phyloP scores from a whole-genome alignment of 2,888 invertebrate species.

The Mimumesa dahlbomi region DNA sequence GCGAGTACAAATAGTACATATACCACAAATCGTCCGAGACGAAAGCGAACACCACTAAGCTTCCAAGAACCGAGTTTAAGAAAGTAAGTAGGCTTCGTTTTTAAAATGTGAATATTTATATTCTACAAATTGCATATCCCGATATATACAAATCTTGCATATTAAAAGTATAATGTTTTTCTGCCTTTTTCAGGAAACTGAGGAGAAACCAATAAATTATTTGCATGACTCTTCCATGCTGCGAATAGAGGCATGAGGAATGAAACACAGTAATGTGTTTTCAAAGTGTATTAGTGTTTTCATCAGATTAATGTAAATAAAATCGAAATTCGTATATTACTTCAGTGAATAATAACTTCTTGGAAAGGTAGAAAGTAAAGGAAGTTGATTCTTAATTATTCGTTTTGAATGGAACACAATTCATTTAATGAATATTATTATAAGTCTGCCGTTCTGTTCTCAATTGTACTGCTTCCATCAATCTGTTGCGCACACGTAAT shows the following conservation, averaged over 20 bases:
- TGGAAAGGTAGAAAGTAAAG: neutral
- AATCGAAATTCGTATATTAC: neutral
- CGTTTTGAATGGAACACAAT: neutral
- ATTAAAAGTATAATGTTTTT: neutral
- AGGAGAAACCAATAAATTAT: constrained; percentile 52
- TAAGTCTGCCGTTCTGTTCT: neutral
- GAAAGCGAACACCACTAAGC: constrained; percentile 69
- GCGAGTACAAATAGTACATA: constrained; percentile 49
- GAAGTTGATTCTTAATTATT: neutral
- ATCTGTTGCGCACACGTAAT: constrained; percentile 17
- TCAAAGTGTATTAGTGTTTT: neutral
- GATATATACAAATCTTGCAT: neutral
- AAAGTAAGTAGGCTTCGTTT: constrained; percentile 57
- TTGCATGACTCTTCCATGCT: neutral
- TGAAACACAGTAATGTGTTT: constrained; percentile 10
- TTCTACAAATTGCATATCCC: neutral
- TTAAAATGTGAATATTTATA: neutral
- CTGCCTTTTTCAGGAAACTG: constrained; percentile 62
- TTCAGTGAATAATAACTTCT: constrained; percentile 5
- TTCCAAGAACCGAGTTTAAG: constrained; percentile 70
- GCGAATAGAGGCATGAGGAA: neutral
- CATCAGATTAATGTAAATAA: constrained; percentile 23
- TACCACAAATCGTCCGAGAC: constrained; percentile 63
- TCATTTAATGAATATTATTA: neutral
- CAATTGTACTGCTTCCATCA: constrained; percentile 29